Percentiles rank a stretch among this genome's conserved stretches.
Conservation (phyloP, 2,888 invertebrate species). For the Leucophenga maculata region DNA sequence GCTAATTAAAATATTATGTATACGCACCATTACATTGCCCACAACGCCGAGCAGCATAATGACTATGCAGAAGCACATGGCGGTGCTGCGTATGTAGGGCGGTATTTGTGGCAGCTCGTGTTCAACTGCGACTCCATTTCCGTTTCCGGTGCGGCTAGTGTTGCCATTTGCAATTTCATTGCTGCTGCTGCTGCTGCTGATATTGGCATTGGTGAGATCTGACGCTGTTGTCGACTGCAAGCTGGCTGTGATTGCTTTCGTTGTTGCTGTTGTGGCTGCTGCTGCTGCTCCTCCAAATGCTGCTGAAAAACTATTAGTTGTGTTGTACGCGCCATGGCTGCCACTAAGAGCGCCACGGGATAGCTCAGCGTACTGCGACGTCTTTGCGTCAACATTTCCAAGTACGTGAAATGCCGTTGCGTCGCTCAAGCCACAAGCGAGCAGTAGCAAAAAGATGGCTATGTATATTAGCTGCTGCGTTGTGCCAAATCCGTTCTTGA, state of each 20-base stretch:
- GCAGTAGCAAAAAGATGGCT: conserved; percentile 41
- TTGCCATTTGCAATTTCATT: neutral
- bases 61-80: conserved; percentile 89
- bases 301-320: conserved; percentile 61
- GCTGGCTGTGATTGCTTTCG: conserved; percentile 33
- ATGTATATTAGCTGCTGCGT: conserved; percentile 19
- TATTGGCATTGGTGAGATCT: conserved; percentile 9
- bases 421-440: conserved; percentile 33
- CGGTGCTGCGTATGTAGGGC: conserved; percentile 88
- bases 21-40: conserved; percentile 86
- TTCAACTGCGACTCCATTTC: conserved; percentile 14
- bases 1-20: conserved; percentile 7
- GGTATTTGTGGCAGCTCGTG: conserved; percentile 77
- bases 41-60: conserved; percentile 92
- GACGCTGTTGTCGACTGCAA: conserved; percentile 5
- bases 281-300: conserved; percentile 24
- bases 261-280: conserved; percentile 20
- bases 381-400: conserved; percentile 30
- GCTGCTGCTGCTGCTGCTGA: conserved; percentile 16
- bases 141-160: no score
- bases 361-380: conserved; percentile 53
- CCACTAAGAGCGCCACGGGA: conserved; percentile 60
- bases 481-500: conserved; percentile 50
- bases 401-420: conserved; percentile 1
- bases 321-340: conserved; percentile 60